These are phyloP conservation scores for Rhinella marina DNA, from an alignment of 2,797 vertebrate genomes.

Conservation along the genomic window DNA sequence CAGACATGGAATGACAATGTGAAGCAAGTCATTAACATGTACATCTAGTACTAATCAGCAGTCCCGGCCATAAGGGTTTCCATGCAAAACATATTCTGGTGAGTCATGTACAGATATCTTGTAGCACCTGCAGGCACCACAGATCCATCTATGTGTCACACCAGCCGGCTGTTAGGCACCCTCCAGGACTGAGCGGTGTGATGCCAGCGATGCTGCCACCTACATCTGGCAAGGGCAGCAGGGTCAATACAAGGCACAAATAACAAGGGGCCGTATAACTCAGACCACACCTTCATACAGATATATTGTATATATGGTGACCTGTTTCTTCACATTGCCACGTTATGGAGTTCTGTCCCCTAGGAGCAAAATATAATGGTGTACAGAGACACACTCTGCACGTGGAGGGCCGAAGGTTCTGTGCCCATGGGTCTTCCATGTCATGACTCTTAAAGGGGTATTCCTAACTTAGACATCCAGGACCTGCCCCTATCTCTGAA, in stretches of 20 bases:
- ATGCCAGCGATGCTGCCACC: neutral
- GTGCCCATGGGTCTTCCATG: no score
- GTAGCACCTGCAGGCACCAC: neutral
- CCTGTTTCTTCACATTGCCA: no score
- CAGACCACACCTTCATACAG: no score
- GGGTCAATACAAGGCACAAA: neutral
- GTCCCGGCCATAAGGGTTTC: neutral
- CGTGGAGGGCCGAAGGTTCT: no score
- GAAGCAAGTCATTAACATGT: neutral
- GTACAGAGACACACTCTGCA: no score
- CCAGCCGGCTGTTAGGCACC: conserved; percentile 1
- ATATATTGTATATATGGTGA: no score
- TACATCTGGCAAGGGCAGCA: neutral
- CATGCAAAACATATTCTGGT: no score
- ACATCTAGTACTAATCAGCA: neutral
- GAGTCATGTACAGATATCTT: neutral
- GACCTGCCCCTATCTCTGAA: no score
- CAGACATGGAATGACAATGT: neutral
- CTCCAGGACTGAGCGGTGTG: neutral
- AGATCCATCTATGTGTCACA: neutral
- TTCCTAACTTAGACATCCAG: no score
- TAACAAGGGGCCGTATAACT: neutral
- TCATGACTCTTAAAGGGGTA: no score
- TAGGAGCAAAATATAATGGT: no score
- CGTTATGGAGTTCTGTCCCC: no score